Evolutionary conservation across 2,888 invertebrate species (phyloP), one percentile per base, ranked within the genome.

Genomic region (Lasioglossum villosulum): DNA sequence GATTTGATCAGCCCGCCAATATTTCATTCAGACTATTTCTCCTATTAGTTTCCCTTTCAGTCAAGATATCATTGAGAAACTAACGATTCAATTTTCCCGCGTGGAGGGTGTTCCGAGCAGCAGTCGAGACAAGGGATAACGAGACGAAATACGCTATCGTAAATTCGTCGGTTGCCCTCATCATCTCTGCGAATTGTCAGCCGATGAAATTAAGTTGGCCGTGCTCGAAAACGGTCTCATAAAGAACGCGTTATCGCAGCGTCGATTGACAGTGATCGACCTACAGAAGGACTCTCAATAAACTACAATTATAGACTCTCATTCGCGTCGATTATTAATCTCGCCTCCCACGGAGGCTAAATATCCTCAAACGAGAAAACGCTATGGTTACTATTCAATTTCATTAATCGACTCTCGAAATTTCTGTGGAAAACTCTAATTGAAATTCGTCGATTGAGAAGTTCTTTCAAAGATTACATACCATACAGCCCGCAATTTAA

Each of bases 301-400:
- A 48, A 19, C n/a, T 8, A n/a, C 48, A 76, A 68, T 76, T 68
- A 48, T 48, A 10, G 16, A 76, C n/a, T 37, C 6, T n/a, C n/a
- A 16, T 27, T 16, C n/a, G 27, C 4, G 34, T 68, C 34, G 37
- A 68, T 77, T 68, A 77, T 77, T 77, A 77, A 68, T 52, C 12
- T 68, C 5, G 45, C 30, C 12, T 23, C 23, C 23, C 23, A 12
- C 30, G 0, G 27, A n/a, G 63, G 34, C 34, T 23, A 34, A 66
- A 75, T 27, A 4, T n/a, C 34, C 12, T 45, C 66, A 4, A 27
- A 19, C 71, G 2, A 71, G 39, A 27, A 42, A 16, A 4, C 42
- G 42, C 27, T 19, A 8, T 4, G 71, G 14, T 14, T 27, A 6
- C 42, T 16, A 71, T 4, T 70, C 2, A n/a, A 42, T 59, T 42